Evolutionary conservation across 2,888 invertebrate genomes (phyloP).

Genomic region (Aphrophora alni): DNA sequence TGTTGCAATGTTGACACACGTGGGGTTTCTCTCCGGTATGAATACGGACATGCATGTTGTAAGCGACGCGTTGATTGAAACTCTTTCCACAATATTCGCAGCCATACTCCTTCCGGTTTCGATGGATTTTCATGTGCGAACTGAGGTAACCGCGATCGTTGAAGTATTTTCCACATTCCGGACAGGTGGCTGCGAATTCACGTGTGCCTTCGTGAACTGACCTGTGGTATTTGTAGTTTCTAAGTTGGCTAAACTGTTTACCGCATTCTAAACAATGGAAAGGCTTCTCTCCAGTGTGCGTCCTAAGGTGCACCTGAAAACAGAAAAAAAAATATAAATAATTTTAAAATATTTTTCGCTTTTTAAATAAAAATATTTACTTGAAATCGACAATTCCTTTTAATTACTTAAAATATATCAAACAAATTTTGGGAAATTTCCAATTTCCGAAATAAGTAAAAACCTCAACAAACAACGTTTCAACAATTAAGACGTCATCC

Average conservation of each 20-base stretch:
- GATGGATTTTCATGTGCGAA: slow-evolving; percentile 86
- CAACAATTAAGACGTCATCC: no score
- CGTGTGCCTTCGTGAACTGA: slow-evolving; percentile 83
- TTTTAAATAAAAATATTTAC: no score
- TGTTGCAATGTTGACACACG: slow-evolving; percentile 76
- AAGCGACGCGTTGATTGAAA: slow-evolving; percentile 85
- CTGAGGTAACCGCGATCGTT: slow-evolving; percentile 84
- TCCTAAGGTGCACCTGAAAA: slow-evolving; percentile 57
- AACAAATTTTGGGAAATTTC: no score
- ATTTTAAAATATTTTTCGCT: no score
- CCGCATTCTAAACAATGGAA: slow-evolving; percentile 79
- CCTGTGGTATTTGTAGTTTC: slow-evolving; percentile 83
- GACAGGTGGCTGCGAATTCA: slow-evolving; percentile 78
- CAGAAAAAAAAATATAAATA: background rate
- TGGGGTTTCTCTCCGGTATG: slow-evolving; percentile 69
- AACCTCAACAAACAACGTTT: no score
- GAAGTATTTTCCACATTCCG: slow-evolving; percentile 81
- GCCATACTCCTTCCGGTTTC: slow-evolving; percentile 74
- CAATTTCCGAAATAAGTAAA: no score
- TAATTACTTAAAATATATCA: no score
- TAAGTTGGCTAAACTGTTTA: slow-evolving; percentile 81
- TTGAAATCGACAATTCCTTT: no score
- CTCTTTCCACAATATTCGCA: slow-evolving; percentile 82
- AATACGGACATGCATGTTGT: slow-evolving; percentile 86
- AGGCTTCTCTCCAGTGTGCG: slow-evolving; percentile 61